Evolutionary conservation across 2,113 vertebrate genomes (phyloP), one percentile per base, ranked within the genome.

Genomic region (Sakesphorus luctuosus): DNA sequence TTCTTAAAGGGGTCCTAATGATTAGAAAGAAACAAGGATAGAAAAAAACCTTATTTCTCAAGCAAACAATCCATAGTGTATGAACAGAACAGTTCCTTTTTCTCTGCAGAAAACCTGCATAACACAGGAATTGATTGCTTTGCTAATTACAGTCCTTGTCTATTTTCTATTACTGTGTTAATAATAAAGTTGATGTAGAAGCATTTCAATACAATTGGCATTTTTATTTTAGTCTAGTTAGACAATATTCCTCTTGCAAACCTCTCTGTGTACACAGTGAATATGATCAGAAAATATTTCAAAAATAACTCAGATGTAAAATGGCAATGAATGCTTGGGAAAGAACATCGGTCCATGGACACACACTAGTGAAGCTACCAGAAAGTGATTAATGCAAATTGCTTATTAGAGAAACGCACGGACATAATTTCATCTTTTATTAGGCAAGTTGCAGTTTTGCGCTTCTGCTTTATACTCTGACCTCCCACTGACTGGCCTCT

Each of bases 181-280:
- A 55, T 94, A 95, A 63, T 23, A 85, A 89, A 79, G 83, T 50
- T 89, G 61, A 63, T 78, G 59, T 61, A 44, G 86, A 94, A 96
- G 52, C 62, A 40, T 90, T 96, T 96, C 85, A 62, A 61, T 93
- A 62, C 69, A 92, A 97, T 84, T 78, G 92, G 92, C 73, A 76
- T 87, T 91, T 96, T 94, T 94, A 94, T 96, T 91, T 76, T 89
- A 95, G 47, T 68, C 72, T 78, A 19, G 25, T 61, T 78, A 78
- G 61, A 88, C 50, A 74, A 76, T 36, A 84, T 62, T 92, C 44
- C n/a, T 49, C 55, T 85, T 53, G 67, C 66, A 80, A 91, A 28
- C 20, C 43, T 13, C 67, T 85, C 38, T 58, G 17, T 38, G 26
- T 63, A 61, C 33, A 11, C 46, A 71, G 40, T 68, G 78, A 92